Conservation (phyloP, 2,888 invertebrate species). For the Venusia cambrica region DNA sequence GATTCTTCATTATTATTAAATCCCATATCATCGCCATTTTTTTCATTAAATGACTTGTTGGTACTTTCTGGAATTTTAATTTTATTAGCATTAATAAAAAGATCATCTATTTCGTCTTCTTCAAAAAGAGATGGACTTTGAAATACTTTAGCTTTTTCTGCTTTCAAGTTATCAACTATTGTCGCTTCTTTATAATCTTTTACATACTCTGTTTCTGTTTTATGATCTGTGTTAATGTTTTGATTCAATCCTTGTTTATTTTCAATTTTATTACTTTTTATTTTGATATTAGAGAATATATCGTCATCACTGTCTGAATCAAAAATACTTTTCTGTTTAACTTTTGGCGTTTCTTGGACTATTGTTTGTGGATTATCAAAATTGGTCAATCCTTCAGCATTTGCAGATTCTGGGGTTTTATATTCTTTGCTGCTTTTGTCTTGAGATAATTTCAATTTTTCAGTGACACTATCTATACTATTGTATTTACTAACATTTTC, state of each 20-base stretch:
- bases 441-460: too few species aligned
- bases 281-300: constrained; percentile 37
- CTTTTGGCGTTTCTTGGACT: constrained; percentile 7
- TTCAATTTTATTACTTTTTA: constrained; percentile 6
- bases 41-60: too few species aligned
- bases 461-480: too few species aligned
- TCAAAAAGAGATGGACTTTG: constrained; percentile 49
- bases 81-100: constrained; percentile 34
- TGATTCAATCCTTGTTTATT: constrained; percentile 9
- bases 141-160: constrained; percentile 20
- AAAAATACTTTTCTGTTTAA: constrained; percentile 39
- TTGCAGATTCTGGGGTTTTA: constrained; percentile 13
- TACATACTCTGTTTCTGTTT: constrained; percentile 5
- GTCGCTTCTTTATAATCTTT: constrained; percentile 6
- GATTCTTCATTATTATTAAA: constrained; percentile 2
- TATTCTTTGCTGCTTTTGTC: too few species aligned
- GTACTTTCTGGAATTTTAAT: constrained; percentile 8
- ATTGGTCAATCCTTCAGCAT: constrained; percentile 9
- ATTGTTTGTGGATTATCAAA: constrained; percentile 13
- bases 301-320: constrained; percentile 51
- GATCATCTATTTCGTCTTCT: constrained; percentile 47
- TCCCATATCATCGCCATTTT: too few species aligned
- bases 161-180: constrained; percentile 12
- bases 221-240: not conserved
- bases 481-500: too few species aligned